Conservation (phyloP, 2,888 invertebrate genomes). For the Pterostichus madidus region DNA sequence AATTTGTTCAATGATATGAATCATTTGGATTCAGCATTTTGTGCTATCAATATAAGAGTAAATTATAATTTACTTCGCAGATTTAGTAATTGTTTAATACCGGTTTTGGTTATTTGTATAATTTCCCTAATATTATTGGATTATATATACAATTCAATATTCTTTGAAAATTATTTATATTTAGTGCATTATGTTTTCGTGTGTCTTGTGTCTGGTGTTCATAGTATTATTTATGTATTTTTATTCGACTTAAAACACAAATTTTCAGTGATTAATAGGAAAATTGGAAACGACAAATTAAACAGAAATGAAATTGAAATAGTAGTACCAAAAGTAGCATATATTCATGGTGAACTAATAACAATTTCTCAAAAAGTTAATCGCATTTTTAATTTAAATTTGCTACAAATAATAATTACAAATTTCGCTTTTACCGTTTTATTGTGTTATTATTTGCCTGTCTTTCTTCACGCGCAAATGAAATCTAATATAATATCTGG, state of each 20-base stretch:
- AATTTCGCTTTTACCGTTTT: background rate
- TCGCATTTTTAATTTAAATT: background rate
- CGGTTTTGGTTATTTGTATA: background rate
- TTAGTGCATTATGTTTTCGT: background rate
- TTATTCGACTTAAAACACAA: background rate
- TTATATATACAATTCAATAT: background rate
- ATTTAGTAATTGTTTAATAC: background rate
- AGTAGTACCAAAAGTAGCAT: background rate
- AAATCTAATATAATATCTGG: background rate
- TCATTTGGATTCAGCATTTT: constrained; percentile 20
- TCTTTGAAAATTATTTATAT: background rate
- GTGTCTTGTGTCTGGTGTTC: background rate
- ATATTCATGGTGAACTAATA: background rate
- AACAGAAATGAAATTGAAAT: background rate
- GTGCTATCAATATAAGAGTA: background rate
- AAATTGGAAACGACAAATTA: background rate
- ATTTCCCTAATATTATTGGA: background rate
- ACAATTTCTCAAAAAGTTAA: background rate
- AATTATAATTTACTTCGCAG: constrained; percentile 5
- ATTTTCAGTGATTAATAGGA: background rate
- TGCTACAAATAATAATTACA: background rate
- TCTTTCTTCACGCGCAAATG: background rate
- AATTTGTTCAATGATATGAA: background rate
- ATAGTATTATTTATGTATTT: background rate
- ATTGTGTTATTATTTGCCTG: background rate